phyloP scores from a whole-genome alignment of 2,888 invertebrate species.

The Aethes cnicana region DNA sequence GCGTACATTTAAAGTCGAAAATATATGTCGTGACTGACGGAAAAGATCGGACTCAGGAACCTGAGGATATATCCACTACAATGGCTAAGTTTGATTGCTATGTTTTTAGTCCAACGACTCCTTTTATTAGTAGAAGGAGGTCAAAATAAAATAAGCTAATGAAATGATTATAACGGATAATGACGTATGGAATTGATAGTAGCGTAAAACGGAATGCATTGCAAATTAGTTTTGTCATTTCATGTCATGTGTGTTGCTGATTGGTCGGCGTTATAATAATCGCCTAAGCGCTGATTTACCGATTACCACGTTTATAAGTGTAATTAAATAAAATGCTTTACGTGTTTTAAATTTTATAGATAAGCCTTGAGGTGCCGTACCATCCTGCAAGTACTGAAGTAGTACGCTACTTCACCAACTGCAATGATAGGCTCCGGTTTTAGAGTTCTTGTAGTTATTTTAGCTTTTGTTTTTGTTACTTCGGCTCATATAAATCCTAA shows the following conservation, averaged over 20 bases:
- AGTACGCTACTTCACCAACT: constrained; percentile 5
- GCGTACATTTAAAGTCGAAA: no score
- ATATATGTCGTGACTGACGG: no score
- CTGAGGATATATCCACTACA: no score
- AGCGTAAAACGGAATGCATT: constrained; percentile 19
- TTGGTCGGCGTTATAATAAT: constrained; percentile 25
- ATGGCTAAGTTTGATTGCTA: no score
- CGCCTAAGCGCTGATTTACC: constrained; percentile 16
- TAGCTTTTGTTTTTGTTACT: constrained; percentile 50
- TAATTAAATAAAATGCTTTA: constrained; percentile 43
- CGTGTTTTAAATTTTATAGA: constrained; percentile 30
- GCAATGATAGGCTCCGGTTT: constrained; percentile 68
- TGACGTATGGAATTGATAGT: no score
- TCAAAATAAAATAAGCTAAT: no score
- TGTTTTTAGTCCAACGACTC: no score
- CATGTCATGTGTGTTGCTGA: constrained; percentile 30
- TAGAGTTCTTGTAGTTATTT: constrained; percentile 52
- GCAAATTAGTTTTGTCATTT: constrained; percentile 17
- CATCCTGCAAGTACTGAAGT: constrained; percentile 1
- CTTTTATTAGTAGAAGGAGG: no score
- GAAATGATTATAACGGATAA: no score
- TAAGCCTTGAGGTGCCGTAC: constrained; percentile 3
- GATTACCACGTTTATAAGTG: constrained; percentile 33
- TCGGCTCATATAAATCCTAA: constrained; percentile 51
- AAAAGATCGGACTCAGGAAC: no score